Evolutionary conservation across 2,888 invertebrate species (phyloP).

Genomic region (Stenodema calcarata): DNA sequence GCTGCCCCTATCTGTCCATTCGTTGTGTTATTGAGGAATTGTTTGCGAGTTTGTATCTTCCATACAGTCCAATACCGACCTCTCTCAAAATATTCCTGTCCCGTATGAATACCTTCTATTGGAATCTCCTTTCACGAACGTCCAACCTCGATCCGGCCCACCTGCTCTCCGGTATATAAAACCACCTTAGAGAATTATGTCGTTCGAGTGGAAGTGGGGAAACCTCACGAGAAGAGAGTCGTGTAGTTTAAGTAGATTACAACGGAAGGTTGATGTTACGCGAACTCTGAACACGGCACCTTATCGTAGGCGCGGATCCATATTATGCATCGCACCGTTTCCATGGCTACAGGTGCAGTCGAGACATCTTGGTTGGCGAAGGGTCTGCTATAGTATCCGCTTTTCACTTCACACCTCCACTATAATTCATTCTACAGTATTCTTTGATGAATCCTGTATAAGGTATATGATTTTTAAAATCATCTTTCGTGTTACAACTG

Average conservation of each 20-base stretch:
- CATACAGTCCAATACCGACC: too few species aligned
- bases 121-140: too few species aligned
- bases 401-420: background rate
- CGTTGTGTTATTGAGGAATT: too few species aligned
- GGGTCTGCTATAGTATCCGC: background rate
- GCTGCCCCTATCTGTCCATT: too few species aligned
- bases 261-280: background rate
- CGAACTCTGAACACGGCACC: background rate
- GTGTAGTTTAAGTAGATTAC: background rate
- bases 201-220: background rate
- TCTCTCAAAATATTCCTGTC: too few species aligned
- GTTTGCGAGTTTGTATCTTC: too few species aligned
- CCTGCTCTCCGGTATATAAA: background rate
- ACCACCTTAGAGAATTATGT: too few species aligned
- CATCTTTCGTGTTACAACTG: too few species aligned
- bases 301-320: background rate
- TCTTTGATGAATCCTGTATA: too few species aligned
- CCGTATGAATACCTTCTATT: too few species aligned
- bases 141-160: background rate
- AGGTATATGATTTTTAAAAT: too few species aligned
- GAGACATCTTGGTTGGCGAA: background rate
- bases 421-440: too few species aligned
- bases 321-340: conserved; percentile 13
- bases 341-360: conserved; percentile 6
- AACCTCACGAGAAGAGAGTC: background rate